Conservation (phyloP, 1,140 invertebrate species). For the Patella vulgata region DNA sequence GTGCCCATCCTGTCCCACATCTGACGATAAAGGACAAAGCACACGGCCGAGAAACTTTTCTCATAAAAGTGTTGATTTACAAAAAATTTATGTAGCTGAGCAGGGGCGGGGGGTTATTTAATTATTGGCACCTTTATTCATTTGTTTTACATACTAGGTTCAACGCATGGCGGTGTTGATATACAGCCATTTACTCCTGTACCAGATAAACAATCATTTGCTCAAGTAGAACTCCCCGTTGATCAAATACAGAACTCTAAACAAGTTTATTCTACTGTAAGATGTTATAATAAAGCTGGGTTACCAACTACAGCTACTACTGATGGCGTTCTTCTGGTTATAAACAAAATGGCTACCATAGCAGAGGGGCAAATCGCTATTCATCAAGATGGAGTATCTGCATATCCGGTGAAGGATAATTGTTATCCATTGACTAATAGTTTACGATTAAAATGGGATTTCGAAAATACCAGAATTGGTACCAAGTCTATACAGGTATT, state of each 20-base stretch:
- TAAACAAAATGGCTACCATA: neutral
- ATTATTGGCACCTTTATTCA: too few relatives aligned
- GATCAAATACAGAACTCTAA: neutral
- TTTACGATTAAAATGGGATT: conserved; percentile 9
- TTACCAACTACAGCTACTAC: conserved; percentile 16
- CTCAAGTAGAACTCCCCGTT: neutral
- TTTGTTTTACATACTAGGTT: conserved; percentile 3
- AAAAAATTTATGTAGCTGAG: neutral
- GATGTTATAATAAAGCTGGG: conserved; percentile 37
- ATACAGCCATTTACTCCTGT: conserved; percentile 5
- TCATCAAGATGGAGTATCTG: conserved; percentile 8
- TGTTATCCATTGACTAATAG: conserved; percentile 12
- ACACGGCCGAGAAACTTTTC: too few relatives aligned
- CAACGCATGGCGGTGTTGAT: neutral
- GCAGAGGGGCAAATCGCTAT: conserved; percentile 4
- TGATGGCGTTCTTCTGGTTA: conserved; percentile 37
- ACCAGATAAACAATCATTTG: neutral
- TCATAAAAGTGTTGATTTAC: too few relatives aligned
- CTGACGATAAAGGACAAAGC: too few relatives aligned
- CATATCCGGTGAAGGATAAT: conserved; percentile 16
- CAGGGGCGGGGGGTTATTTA: too few relatives aligned
- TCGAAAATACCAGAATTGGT: neutral
- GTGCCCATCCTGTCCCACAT: too few relatives aligned
- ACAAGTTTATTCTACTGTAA: conserved; percentile 28
- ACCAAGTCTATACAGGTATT: neutral